Evolutionary conservation across 2,888 invertebrate species (phyloP), one percentile per base, ranked within the genome.

Genomic region (Drosophila recens): DNA sequence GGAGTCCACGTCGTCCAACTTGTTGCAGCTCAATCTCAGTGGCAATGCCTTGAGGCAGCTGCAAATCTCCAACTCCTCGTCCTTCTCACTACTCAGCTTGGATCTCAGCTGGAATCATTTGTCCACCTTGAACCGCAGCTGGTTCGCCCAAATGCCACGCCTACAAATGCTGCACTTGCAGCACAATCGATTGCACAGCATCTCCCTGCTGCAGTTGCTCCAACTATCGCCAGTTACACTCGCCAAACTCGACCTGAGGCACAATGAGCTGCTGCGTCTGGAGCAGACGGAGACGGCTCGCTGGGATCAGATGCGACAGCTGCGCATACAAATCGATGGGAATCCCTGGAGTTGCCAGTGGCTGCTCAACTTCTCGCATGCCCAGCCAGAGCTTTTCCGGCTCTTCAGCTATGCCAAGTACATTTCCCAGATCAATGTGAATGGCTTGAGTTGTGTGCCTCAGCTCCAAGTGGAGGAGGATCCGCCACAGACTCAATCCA

Each of bases 281-380:
- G 69, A 67, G 2, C 85, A 80, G 1, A 68, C 65, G 5, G 57
- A 70, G 3, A 46, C 38, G 1, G 68, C 69, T 6, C 56, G 2
- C 17, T 61, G 69, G 43, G 43, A 75, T 9, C 75, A 64, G 13
- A 45, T 64, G 6, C 68, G 57, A 30, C 72, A 82, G 48, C 53
- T 90, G 27, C 87, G 77, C n/a, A 76, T 92, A 4, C 66, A 75
- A 6, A 90, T 91, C 62, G 91, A 92, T 72, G 84, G 68, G 1
- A 92, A 92, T 82, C 92, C 91, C 0, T 92, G 92, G 92, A 90
- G 90, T 53, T 92, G 92, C 36, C 80, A 89, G 66, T 92, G 92
- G 92, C 49, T 92, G 46, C 79, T 91, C 13, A 86, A 90, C 17
- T 89, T 92, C 34, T 90, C 90, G 0, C 89, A 90, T 34, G 66